Base-by-base conservation (phyloP, 2,888 invertebrate species). In the Cetonia aurata region DNA sequence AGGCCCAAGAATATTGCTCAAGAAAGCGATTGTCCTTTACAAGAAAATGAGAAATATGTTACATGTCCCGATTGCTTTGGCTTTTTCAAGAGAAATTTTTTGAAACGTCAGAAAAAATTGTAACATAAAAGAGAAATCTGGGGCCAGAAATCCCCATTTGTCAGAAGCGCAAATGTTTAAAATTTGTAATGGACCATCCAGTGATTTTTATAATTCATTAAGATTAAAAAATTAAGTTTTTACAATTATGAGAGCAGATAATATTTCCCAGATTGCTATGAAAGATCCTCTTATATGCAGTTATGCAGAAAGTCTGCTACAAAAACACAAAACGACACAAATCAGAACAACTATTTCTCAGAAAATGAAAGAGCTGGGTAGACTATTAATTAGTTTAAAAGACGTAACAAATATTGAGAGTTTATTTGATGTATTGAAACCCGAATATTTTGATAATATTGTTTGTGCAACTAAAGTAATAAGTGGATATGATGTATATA, bases 291-390 rank as follows among this genome's bases (percentile, higher is more conserved):
- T 73, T 10, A 73, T 70, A 59, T 69, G 73, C 57, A 59, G 55
- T 56, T 73, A 59, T 50, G 69, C 60, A 17, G 71, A 71, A 68
- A 71, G 62, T 60, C 33, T 69, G 52, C 55, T 73, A 44, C n/a
- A 41, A 53, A 72, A 68, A 53, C 71, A 71, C 50, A 73, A 75
- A 59, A 48, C 68, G 3, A 33, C 33, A n/a, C 73, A 77, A 72
- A 73, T 76, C 13, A 57, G 42, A n/a, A n/a, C n/a, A 69, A 74
- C 52, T 13, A 71, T 75, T n/a, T 76, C 75, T n/a, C 74, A 75
- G 48, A 75, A 75, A 72, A 71, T 75, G 71, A 71, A 74, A 68
- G 74, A 75, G 70, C 33, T 77, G 37, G 74, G 69, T n/a, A 56
- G 75, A 33, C 52, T 65, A 37, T 59, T 68, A 41, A 42, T 72